Evolutionary conservation across 1,140 invertebrate species (phyloP), one percentile per base, ranked within the genome.

Genomic region (Radopholus similis): DNA sequence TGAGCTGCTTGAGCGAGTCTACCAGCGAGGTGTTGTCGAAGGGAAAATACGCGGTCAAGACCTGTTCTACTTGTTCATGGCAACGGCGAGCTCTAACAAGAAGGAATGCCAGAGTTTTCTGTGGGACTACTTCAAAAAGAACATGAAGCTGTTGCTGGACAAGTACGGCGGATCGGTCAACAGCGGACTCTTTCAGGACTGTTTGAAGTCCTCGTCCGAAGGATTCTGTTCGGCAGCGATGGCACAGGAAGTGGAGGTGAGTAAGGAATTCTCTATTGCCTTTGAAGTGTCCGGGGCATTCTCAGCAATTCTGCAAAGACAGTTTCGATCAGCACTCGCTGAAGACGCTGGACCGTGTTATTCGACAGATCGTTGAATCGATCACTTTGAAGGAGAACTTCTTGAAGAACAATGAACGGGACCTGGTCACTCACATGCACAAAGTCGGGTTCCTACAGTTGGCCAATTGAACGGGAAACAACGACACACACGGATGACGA

Each of bases 21-120:
- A 60, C 32, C 30, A 75, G 1, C 75, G 72, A 26, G 74, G 88
- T 76, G 90, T 93, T n/a, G 84, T 96, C 0, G 86, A 92, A 88
- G 89, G 91, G 72, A 90, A 95, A 83, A 93, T 97, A 0, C 86
- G 92, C 32, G 87, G 90, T 8, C 93, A 96, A 83, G 93, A 96
- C 81, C 89, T 91, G 0, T 88, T 92, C 1, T 91, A 90, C 82
- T 89, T 93, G 0, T 90, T 96, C 37, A 89, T 89, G 67, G 90
- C 89, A 0, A 76, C 77, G 0, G 87, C 89, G 64, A 28, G 51
- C 4, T 32, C 49, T 15, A 28, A 56, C 15, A 66, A 60, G 2
- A 72, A 56, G 23, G 84, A 87, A 62, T 92, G 92, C 0, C 88
- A 92, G 37, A 87, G 92, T 55, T 83, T 93, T 51, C 89, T 90